These are phyloP conservation scores for Anthonomus grandis DNA, from an alignment of 1,140 invertebrate genomes.

Conservation along the genomic window DNA sequence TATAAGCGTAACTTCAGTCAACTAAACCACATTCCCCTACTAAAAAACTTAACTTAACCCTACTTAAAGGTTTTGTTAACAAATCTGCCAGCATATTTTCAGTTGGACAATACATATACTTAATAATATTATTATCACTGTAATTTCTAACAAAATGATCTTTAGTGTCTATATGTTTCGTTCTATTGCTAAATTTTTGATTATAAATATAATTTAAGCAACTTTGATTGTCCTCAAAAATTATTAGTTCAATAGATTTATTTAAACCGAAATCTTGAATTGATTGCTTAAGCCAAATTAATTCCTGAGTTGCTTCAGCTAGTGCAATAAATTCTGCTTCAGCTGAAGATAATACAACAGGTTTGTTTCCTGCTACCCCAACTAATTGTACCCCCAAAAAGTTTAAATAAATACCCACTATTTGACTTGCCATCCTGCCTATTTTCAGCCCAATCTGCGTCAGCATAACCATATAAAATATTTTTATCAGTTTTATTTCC, in stretches of 20 bases:
- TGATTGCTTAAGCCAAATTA: constrained; percentile 38
- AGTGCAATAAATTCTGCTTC: constrained; percentile 48
- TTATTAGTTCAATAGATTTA: neutral
- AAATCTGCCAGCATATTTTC: too few species aligned
- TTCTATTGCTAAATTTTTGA: neutral
- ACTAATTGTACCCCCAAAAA: constrained; percentile 31
- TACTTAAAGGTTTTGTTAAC: too few species aligned
- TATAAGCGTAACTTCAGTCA: too few species aligned
- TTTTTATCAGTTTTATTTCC: neutral
- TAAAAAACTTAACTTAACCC: too few species aligned
- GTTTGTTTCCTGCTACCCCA: constrained; percentile 41
- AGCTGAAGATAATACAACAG: constrained; percentile 43
- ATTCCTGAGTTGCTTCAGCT: constrained; percentile 38
- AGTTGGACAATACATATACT: too few species aligned
- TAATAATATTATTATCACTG: too few species aligned
- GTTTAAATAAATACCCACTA: constrained; percentile 39
- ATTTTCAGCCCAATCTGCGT: constrained; percentile 43
- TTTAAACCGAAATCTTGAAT: constrained; percentile 30
- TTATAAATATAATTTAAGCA: constrained; percentile 4
- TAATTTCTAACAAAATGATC: too few species aligned
- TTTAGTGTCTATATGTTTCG: too few species aligned
- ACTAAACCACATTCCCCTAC: too few species aligned
- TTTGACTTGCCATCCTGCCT: constrained; percentile 39
- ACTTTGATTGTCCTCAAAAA: constrained; percentile 29
- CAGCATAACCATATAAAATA: constrained; percentile 27